Percentiles rank a stretch among this genome's conserved stretches.
Conservation (phyloP, 2,797 vertebrate species). For the Craterocephalus amniculus region DNA sequence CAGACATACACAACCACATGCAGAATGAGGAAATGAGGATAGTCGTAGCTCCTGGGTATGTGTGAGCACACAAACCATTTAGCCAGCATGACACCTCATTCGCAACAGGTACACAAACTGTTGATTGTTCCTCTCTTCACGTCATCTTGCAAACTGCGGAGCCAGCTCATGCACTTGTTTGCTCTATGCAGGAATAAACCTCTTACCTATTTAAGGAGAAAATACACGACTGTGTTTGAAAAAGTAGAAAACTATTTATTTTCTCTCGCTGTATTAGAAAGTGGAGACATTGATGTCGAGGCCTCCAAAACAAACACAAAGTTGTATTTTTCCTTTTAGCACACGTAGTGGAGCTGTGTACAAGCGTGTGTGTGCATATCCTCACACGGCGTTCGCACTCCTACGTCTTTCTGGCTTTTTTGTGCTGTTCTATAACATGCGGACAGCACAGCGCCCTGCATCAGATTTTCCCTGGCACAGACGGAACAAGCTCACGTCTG, state of each 20-base stretch:
- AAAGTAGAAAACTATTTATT: constrained; percentile 57
- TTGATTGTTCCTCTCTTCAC: constrained; percentile 55
- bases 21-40: constrained; percentile 34
- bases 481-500: constrained; percentile 64
- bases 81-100: constrained; percentile 26
- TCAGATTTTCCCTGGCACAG: constrained; percentile 75
- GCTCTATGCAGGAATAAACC: constrained; percentile 54
- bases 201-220: constrained; percentile 67
- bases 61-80: constrained; percentile 29
- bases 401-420: constrained; percentile 45
- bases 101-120: constrained; percentile 61
- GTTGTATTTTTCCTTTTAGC: constrained; percentile 71
- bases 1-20: constrained; percentile 25
- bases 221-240: constrained; percentile 64
- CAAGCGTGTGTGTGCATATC: constrained; percentile 45
- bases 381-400: constrained; percentile 48
- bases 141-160: constrained; percentile 34
- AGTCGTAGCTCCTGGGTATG: constrained; percentile 40
- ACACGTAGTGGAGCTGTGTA: constrained; percentile 37
- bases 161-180: constrained; percentile 62
- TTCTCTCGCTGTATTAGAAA: constrained; percentile 44
- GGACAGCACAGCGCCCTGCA: constrained; percentile 40
- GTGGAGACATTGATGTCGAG: constrained; percentile 46
- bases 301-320: constrained; percentile 72
- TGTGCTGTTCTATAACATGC: constrained; percentile 54